Conservation (phyloP, 2,797 vertebrate genomes). For the Catamblyrhynchus diadema region DNA sequence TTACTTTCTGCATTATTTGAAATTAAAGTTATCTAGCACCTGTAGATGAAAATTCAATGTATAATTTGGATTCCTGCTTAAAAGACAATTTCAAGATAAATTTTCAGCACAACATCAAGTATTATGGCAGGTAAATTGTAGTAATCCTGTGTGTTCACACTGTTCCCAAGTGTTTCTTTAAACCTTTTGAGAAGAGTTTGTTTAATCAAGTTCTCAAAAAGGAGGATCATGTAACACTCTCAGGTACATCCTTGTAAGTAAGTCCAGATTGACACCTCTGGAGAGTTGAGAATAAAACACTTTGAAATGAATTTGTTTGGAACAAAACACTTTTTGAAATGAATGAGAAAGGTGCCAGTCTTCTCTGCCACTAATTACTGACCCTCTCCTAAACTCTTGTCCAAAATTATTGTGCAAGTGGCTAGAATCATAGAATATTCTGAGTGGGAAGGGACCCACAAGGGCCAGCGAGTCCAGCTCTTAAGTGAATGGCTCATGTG, state of each 20-base stretch:
- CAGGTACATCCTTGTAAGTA: not conserved
- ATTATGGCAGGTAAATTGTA: not conserved
- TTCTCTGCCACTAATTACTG: not conserved
- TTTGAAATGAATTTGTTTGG: not conserved
- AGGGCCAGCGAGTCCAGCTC: not conserved
- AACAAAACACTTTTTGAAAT: not conserved
- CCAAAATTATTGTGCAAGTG: not conserved
- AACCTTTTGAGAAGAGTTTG: not conserved
- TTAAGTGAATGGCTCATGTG: accelerated
- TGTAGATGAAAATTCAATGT: not conserved
- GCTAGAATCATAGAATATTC: not conserved
- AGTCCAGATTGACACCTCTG: not conserved
- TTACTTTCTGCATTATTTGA: not conserved
- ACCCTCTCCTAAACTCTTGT: not conserved
- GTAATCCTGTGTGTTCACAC: not conserved
- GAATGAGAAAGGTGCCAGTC: not conserved
- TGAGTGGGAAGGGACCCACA: not conserved
- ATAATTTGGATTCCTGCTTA: not conserved
- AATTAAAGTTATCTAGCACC: not conserved
- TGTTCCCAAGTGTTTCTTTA: not conserved
- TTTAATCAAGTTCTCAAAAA: not conserved
- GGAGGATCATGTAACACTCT: not conserved
- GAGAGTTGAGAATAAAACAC: not conserved
- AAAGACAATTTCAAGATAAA: not conserved
- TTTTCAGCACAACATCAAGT: not conserved